Percentiles rank a stretch among this genome's conserved stretches.
Conservation (phyloP, 2,888 invertebrate genomes). For the Eupithecia insigniata region DNA sequence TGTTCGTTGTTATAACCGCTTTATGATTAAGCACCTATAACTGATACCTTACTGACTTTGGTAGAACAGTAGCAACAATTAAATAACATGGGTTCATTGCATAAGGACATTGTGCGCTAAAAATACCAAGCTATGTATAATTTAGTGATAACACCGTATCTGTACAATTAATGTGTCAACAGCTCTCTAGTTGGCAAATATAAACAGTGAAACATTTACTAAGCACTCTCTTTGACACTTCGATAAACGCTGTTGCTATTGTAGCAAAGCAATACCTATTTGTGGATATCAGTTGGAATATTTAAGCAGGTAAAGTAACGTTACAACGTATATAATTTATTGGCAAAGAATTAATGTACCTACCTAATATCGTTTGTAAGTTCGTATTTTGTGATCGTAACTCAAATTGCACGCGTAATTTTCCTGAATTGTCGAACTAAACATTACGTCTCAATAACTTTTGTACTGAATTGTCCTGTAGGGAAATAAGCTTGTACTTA, state of each 20-base stretch:
- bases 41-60: background rate
- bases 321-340: background rate
- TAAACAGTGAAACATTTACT: slow-evolving; percentile 13
- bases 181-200: slow-evolving; percentile 58
- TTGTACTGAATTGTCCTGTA: slow-evolving; percentile 2
- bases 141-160: slow-evolving; percentile 60
- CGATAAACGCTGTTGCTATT: slow-evolving; percentile 8
- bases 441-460: slow-evolving; percentile 11
- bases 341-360: background rate
- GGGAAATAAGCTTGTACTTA: slow-evolving; percentile 2
- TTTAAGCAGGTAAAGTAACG: background rate
- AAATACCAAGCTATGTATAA: slow-evolving; percentile 34
- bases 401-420: background rate
- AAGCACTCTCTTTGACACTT: slow-evolving; percentile 10
- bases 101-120: slow-evolving; percentile 15
- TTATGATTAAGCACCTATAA: background rate
- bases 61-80: background rate
- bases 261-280: slow-evolving; percentile 2
- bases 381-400: slow-evolving; percentile 1
- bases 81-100: background rate
- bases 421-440: slow-evolving; percentile 8
- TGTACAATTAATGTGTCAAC: slow-evolving; percentile 75
- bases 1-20: too few relatives aligned
- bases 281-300: background rate
- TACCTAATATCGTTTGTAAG: background rate